Evolutionary conservation across 2,113 vertebrate genomes (phyloP).

Genomic region (Aix galericulata): DNA sequence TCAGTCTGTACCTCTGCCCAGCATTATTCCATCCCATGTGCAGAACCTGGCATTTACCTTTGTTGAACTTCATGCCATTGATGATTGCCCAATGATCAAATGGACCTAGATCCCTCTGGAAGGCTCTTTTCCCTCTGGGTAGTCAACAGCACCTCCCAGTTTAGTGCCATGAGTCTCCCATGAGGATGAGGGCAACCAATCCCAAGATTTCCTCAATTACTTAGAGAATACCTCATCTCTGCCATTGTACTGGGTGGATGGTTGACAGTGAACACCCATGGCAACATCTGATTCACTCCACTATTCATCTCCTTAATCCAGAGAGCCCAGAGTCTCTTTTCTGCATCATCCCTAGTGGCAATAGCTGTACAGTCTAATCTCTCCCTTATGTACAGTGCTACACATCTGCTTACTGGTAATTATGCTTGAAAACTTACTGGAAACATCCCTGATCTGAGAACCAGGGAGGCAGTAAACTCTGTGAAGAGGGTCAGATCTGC

Average conservation of each 20-base stretch:
- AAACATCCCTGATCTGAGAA: too few relatives aligned
- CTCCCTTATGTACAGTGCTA: not conserved
- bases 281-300: not conserved
- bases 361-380: not conserved
- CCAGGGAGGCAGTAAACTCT: too few relatives aligned
- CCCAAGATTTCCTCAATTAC: not conserved
- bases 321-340: not conserved
- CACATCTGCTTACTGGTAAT: not conserved
- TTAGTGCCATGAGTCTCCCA: not conserved
- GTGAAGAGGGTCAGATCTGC: too few relatives aligned
- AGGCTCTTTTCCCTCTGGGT: not conserved
- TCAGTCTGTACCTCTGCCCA: too few relatives aligned
- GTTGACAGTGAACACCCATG: not conserved
- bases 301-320: not conserved
- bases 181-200: not conserved
- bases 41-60: not conserved
- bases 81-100: not conserved
- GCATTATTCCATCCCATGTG: not conserved
- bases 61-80: not conserved
- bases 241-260: not conserved
- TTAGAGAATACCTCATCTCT: not conserved
- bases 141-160: not conserved
- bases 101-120: not conserved
- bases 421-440: too few relatives aligned
- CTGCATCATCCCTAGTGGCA: not conserved